Evolutionary conservation across 2,888 invertebrate species (phyloP), one percentile per base, ranked within the genome.

Genomic region (Ennomos quercinarius): DNA sequence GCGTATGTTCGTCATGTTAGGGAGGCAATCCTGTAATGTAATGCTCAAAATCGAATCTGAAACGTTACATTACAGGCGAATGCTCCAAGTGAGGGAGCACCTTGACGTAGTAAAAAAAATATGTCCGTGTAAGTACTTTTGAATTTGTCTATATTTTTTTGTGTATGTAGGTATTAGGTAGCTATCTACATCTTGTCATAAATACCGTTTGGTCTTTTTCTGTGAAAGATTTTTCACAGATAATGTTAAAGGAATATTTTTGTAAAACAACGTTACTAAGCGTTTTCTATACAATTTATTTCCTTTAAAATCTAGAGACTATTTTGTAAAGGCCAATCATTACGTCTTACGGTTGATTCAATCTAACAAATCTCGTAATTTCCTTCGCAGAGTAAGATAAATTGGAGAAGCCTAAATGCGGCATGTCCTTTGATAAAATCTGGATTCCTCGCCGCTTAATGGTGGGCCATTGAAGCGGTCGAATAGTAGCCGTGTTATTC

Each of bases 351-450:
- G 49, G 41, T 57, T 57, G 50, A 56, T 66, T 60, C 61, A 61
- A 63, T 63, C 45, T 56, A 50, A 66, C 56, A 63, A 58, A 63
- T 62, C 58, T 54, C 42, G 48, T 37, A 42, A 61, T 55, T 60
- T 59, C 59, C 58, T 60, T 17, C 34, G 48, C 41, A 36, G 40
- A 57, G 43, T 48, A 61, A 63, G 63, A 66, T 64, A 64, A 57
- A 66, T 66, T 49, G 42, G 17, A n/a, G 49, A 56, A 52, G 46
- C 44, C 46, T 59, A 49, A 57, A 61, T 60, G 43, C 61, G 63
- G 58, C 48, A 46, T 55, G 55, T 55, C 60, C 58, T 57, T 57
- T 63, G 63, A 63, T 66, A 66, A 61, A 63, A 66, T 66, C 57
- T 57, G 66, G 58, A 50, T 61, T 57, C 50, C 40, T 9, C 49